Conservation (phyloP, 2,888 invertebrate species). For the Heliconius ismenius region DNA sequence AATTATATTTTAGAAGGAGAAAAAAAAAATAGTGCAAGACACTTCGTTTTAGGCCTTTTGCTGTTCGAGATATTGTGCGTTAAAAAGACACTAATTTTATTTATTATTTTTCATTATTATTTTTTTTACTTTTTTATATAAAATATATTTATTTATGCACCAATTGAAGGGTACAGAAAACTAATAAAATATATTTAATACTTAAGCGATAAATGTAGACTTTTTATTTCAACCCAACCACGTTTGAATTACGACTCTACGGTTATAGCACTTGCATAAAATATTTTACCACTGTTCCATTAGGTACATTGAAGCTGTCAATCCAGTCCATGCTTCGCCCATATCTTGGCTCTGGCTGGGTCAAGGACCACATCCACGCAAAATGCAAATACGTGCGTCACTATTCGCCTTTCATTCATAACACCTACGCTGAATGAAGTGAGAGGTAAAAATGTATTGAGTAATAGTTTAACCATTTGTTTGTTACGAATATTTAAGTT, state of each 20-base stretch:
- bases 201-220: too few relatives aligned
- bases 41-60: background rate
- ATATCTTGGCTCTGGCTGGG: slow-evolving; percentile 31
- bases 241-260: too few relatives aligned
- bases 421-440: slow-evolving; percentile 41
- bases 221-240: too few relatives aligned
- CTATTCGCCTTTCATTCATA: slow-evolving; percentile 42
- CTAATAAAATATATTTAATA: too few relatives aligned
- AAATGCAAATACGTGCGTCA: slow-evolving; percentile 44
- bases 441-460: slow-evolving; percentile 28
- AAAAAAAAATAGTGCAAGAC: background rate
- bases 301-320: background rate
- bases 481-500: background rate
- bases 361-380: slow-evolving; percentile 47
- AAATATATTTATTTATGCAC: too few relatives aligned
- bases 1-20: background rate
- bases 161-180: too few relatives aligned
- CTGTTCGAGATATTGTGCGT: too few relatives aligned
- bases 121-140: too few relatives aligned
- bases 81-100: too few relatives aligned
- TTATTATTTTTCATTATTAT: too few relatives aligned
- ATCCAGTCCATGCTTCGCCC: slow-evolving; percentile 14
- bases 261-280: background rate
- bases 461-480: background rate
- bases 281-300: background rate